Conservation (phyloP, 2,113 vertebrate genomes). For the Labeo rohita region DNA sequence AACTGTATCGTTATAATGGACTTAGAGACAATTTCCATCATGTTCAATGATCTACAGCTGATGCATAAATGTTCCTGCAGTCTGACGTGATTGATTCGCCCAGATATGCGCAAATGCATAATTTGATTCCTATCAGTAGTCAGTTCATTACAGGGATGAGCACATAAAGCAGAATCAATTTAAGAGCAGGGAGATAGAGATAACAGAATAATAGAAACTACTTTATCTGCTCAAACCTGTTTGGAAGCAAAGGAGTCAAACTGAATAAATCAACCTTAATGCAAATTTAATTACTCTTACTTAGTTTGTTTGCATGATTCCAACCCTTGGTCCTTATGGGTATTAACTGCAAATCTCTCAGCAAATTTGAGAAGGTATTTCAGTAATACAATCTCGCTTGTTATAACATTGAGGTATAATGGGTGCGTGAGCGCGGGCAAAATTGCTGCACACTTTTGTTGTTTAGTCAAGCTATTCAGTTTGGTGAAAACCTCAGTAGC, state of each 20-base stretch:
- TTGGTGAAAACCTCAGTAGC: background rate
- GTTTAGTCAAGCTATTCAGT: background rate
- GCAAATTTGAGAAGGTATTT: conserved; percentile 42
- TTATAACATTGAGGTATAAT: conserved; percentile 12
- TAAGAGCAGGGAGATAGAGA: conserved; percentile 53
- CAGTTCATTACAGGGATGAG: conserved; percentile 65
- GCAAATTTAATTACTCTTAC: conserved; percentile 60
- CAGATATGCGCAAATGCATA: conserved; percentile 63
- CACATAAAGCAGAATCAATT: conserved; percentile 68
- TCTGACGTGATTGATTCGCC: conserved; percentile 65
- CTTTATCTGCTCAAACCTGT: conserved; percentile 56
- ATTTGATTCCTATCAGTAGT: conserved; percentile 66
- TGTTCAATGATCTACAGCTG: conserved; percentile 63
- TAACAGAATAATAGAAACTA: conserved; percentile 62
- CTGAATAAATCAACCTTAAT: conserved; percentile 63
- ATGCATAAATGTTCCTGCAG: conserved; percentile 49
- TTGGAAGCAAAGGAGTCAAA: conserved; percentile 56
- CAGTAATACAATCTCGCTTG: background rate
- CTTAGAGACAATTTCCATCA: conserved; percentile 50
- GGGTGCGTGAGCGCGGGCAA: background rate
- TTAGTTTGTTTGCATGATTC: conserved; percentile 54
- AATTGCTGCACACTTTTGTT: conserved; percentile 15
- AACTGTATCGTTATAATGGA: conserved; percentile 53
- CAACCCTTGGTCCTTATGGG: conserved; percentile 49
- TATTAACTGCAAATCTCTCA: conserved; percentile 46